Conservation (phyloP, 1,140 invertebrate species). For the Copidosoma floridanum region DNA sequence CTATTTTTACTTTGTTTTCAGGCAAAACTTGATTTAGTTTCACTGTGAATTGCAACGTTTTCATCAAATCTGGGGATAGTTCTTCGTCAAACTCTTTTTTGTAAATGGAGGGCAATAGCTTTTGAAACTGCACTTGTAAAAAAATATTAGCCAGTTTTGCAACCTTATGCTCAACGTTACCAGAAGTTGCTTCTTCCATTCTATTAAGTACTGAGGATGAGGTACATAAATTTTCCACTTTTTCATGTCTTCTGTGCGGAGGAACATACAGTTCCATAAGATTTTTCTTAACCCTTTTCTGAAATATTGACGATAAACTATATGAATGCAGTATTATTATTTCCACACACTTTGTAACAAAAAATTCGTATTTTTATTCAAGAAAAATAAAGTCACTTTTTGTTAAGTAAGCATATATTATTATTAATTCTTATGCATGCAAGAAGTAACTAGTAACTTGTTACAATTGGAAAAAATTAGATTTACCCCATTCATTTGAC, state of each 20-base stretch:
- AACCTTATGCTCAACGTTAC: background rate
- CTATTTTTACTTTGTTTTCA: no score
- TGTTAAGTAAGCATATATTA: constrained; percentile 15
- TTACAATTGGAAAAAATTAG: no score
- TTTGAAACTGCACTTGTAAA: background rate
- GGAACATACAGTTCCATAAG: background rate
- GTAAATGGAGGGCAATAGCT: background rate
- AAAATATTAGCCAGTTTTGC: background rate
- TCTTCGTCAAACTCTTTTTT: background rate
- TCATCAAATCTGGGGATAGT: background rate
- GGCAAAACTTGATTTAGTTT: no score
- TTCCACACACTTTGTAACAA: no score
- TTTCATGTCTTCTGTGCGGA: background rate
- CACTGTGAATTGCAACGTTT: background rate
- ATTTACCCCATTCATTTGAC: no score
- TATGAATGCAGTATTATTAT: no score
- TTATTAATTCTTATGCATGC: background rate
- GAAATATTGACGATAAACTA: no score
- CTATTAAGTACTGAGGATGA: no score
- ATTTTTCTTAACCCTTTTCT: no score
- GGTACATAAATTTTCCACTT: no score
- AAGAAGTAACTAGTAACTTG: background rate
- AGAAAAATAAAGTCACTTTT: constrained; percentile 29
- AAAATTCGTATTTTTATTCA: no score
- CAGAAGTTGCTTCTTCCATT: no score